Evolutionary conservation across 2,797 vertebrate genomes (phyloP), one percentile per base, ranked within the genome.

Genomic region (Anguilla megastoma): DNA sequence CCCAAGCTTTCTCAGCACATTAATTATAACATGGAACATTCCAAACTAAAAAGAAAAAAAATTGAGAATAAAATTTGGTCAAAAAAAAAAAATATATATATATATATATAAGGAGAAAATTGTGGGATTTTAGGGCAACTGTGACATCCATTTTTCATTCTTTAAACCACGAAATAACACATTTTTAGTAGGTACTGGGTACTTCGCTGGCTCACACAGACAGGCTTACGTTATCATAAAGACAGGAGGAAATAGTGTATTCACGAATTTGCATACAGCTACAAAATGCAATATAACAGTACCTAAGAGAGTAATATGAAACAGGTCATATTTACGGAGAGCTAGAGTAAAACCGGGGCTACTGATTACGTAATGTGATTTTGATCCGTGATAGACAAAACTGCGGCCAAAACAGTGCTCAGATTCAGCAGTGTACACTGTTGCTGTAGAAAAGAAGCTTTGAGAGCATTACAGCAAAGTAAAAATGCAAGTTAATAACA

Each of bases 401-500:
- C 41, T 50, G 41, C 79, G 24, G 18, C 16, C 36, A 50, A 18
- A 41, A 41, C 76, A 45, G 76, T 45, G 76, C 4, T 45, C 76
- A 45, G 36, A 79, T 79, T 41, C 79, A 48, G 79, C 41, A 82
- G 3, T 76, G 33, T 24, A 24, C 36, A 82, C 48, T 24, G 24
- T 24, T 50, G 21, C 79, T 24, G 45, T 48, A 82, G 41, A 82
- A 50, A 82, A 50, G 79, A 18, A 82, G 79, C 79, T 82, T 82
- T 48, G 18, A 21, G 41, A 82, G 36, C 36, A 48, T 82, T 82
- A n/a, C 8, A 24, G 0, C 16, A 45, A 24, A 24, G 36, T 21
- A 45, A 80, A 50, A 21, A 82, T 82, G 41, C 21, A 82, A 33
- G 74, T 41, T 41, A 76, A 41, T 76, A 41, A 41, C 74, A 71